Conservation (phyloP, 2,113 vertebrate genomes). For the Ardeotis arabs region DNA sequence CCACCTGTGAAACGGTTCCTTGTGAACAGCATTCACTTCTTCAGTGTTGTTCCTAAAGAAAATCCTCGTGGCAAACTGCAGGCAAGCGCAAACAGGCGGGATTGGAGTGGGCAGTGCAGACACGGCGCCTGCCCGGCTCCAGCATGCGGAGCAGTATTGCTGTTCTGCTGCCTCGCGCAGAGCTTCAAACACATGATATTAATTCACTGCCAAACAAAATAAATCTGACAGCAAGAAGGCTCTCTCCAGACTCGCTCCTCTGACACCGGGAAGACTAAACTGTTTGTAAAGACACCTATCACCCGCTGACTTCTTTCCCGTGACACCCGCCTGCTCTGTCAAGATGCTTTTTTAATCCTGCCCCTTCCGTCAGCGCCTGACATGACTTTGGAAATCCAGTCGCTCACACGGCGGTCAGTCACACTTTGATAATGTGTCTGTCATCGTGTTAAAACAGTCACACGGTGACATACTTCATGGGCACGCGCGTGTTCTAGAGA, state of each 20-base stretch:
- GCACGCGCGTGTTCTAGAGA: conserved; percentile 81
- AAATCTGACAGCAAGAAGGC: conserved; percentile 65
- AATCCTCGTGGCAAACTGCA: rapidly evolving
- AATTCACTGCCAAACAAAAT: conserved; percentile 73
- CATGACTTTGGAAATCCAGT: conserved; percentile 72
- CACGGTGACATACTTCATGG: conserved; percentile 83
- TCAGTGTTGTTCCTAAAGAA: rapidly evolving
- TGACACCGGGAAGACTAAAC: conserved; percentile 51
- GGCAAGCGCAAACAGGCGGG: rapidly evolving
- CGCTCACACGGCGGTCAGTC: conserved; percentile 68
- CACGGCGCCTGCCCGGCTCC: background rate
- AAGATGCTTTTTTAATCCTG: conserved; percentile 58
- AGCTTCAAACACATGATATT: background rate
- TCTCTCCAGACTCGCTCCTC: conserved; percentile 54
- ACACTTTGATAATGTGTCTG: conserved; percentile 79
- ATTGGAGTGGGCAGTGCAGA: background rate
- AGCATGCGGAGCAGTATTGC: background rate
- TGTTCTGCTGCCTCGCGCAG: background rate
- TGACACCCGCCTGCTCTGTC: conserved; percentile 53
- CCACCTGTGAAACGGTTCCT: rapidly evolving
- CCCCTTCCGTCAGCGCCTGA: conserved; percentile 76
- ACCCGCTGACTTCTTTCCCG: conserved; percentile 39
- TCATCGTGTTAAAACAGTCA: conserved; percentile 80
- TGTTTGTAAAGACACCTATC: conserved; percentile 74
- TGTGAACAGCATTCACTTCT: background rate